Conservation (phyloP, 2,888 invertebrate genomes). For the Periphyllus acericola region DNA sequence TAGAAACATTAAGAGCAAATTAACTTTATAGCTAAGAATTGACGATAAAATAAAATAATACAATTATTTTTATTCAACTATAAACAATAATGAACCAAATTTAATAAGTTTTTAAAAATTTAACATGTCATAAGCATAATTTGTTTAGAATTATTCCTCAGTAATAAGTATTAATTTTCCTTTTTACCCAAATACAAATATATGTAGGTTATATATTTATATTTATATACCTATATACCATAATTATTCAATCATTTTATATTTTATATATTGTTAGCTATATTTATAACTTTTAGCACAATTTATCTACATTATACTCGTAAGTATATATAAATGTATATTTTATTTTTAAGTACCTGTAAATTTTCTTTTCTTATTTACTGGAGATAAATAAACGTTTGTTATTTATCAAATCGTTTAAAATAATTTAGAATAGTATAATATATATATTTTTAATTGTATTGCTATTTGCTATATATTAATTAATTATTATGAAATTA, state of each 20-base stretch:
- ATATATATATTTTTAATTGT: neutral
- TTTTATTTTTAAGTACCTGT: conserved; percentile 28
- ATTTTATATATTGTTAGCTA: too few relatives aligned
- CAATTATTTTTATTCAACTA: neutral
- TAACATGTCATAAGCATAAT: neutral
- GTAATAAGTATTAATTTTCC: neutral
- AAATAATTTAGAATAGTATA: neutral
- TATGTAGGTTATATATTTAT: neutral
- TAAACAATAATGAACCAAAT: neutral
- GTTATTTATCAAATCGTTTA: neutral
- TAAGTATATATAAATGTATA: neutral
- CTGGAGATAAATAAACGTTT: neutral
- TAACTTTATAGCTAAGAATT: neutral
- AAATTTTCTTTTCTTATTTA: neutral
- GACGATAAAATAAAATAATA: neutral
- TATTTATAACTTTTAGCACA: too few relatives aligned
- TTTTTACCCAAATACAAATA: too few relatives aligned
- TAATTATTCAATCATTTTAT: too few relatives aligned
- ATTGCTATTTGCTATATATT: neutral
- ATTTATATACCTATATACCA: neutral
- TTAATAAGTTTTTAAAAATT: neutral
- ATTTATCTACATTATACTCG: too few relatives aligned
- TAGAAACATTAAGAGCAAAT: too few relatives aligned
- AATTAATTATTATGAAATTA: neutral
- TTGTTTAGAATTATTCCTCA: neutral